These are phyloP conservation scores for Platalea minor DNA, from an alignment of 2,797 vertebrate genomes.

Conservation along the genomic window DNA sequence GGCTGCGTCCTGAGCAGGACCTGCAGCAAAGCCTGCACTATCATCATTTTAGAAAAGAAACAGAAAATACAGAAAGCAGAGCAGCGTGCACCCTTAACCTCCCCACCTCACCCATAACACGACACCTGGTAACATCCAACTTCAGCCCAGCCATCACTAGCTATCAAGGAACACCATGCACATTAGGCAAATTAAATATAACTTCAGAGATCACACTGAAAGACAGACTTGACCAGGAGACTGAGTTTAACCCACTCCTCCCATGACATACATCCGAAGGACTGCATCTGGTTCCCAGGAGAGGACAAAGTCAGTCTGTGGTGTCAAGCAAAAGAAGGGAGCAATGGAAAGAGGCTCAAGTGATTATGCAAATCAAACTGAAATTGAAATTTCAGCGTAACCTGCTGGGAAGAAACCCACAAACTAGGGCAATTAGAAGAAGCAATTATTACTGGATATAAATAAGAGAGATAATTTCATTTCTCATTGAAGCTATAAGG, in stretches of 20 bases:
- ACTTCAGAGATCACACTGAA: neutral
- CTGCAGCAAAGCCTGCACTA: neutral
- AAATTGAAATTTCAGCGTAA: slow-evolving; percentile 42
- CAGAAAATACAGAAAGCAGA: neutral
- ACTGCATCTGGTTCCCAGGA: neutral
- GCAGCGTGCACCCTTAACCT: neutral
- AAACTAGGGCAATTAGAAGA: slow-evolving; percentile 46
- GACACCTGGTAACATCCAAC: accelerated
- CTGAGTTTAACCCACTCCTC: neutral
- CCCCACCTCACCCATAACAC: accelerated
- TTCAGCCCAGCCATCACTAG: neutral
- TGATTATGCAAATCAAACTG: slow-evolving; percentile 31
- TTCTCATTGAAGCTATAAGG: slow-evolving; percentile 47
- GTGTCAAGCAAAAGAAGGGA: neutral
- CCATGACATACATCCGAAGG: neutral
- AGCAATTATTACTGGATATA: slow-evolving; percentile 45
- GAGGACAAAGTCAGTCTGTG: neutral
- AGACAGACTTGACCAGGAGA: neutral
- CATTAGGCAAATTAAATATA: neutral
- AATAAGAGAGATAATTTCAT: slow-evolving; percentile 37
- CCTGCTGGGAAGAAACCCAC: slow-evolving; percentile 28
- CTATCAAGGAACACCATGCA: neutral
- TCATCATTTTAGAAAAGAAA: neutral
- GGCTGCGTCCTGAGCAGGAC: neutral
- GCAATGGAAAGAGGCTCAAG: neutral